Evolutionary conservation across 2,113 vertebrate species (phyloP).

Genomic region (Heptranchias perlo): DNA sequence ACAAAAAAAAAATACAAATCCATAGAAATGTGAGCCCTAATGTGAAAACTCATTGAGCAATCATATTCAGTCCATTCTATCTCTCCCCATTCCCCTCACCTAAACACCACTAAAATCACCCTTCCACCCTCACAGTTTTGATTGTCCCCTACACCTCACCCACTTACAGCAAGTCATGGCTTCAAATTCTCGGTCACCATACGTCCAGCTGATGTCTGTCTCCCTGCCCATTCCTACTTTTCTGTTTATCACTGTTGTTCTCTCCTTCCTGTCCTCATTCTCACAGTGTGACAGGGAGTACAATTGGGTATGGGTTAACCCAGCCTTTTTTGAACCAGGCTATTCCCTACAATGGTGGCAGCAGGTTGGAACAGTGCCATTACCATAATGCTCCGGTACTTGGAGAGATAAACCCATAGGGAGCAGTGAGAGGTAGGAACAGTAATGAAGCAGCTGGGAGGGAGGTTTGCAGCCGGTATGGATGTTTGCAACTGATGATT

Average conservation of each 20-base stretch:
- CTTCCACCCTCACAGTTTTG: not conserved
- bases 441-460: not conserved
- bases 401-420: not conserved
- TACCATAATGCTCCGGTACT: not conserved
- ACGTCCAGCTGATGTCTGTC: not conserved
- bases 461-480: not conserved
- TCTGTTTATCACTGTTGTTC: not conserved
- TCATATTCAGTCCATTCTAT: not conserved
- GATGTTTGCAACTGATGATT: not conserved
- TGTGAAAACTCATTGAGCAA: not conserved
- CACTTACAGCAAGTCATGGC: not conserved
- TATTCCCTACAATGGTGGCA: not conserved
- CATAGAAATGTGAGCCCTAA: not conserved
- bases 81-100: not conserved
- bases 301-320: not conserved
- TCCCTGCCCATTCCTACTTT: not conserved
- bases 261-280: not conserved
- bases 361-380: not conserved
- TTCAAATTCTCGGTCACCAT: not conserved
- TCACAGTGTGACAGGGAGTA: too few species aligned
- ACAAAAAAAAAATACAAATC: not conserved
- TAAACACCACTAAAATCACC: not conserved
- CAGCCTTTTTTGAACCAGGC: not conserved
- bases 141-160: not conserved
- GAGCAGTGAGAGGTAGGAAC: not conserved